Evolutionary conservation across 1,140 invertebrate species (phyloP), one percentile per base, ranked within the genome.

Genomic region (Gerris buenoi): DNA sequence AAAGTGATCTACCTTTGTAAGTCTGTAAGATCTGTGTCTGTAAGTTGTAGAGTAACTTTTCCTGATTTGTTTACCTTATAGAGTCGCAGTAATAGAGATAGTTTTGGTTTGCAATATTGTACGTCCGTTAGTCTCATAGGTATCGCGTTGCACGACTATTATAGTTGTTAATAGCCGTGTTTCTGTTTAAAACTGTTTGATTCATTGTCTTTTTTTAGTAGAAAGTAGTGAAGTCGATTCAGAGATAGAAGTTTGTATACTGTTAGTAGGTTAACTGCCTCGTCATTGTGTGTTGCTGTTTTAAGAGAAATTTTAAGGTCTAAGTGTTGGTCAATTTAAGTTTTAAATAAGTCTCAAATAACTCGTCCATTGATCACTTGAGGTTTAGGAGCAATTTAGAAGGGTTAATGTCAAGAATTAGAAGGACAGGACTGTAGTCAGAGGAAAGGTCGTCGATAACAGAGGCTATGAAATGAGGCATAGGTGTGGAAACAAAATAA

Each of bases 381-480:
- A 3, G 3, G 5, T 22, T 61, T 61, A 22, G 59, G n/a, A 22
- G n/a, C 5, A 61, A 25, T 13, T n/a, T 13, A 61, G 22, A 5
- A 3, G 59, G 59, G 10, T 61, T 25, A 5, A 25, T 25, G 22
- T 61, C 25, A 10, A 61, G 22, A 46, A 61, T 10, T 25, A 61
- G 22, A 22, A 68, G 63, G 0, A 69, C 33, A 1, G 66, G 58
- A 25, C 56, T 28, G 1, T 69, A 64, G 59, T 69, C 66, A 57
- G 68, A 69, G 25, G 63, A 57, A 46, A 67, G 66, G 29, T 69
- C 65, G 25, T n/a, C n/a, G n/a, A n/a, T n/a, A n/a, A n/a, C n/a
- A n/a, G n/a, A n/a, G n/a, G n/a, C n/a, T n/a, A n/a, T n/a, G n/a
- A 58, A 56, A 25, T 33, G 27, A 46, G 61, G 27, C 18, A 68